A percentile compares a stretch with the other conserved stretches of the same genome.
These are phyloP conservation scores for Ceratosolen solmsi DNA, from an alignment of 1,140 invertebrate genomes.

Conservation along the genomic window DNA sequence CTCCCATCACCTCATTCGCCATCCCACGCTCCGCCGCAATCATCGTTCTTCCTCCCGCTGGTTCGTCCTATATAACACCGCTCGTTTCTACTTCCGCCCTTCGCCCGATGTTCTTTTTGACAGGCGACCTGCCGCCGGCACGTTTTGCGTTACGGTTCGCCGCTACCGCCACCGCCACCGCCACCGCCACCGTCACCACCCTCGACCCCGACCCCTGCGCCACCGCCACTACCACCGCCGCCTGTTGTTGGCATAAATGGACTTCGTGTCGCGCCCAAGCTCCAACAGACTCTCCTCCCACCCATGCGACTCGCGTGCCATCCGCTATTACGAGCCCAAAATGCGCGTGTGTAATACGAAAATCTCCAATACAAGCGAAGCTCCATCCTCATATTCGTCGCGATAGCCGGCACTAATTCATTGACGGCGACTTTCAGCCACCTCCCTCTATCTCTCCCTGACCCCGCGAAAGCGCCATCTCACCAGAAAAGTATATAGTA, in stretches of 20 bases:
- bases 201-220: neutral
- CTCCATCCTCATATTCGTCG: neutral
- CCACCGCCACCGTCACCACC: neutral
- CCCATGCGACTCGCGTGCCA: slow-evolving; percentile 9
- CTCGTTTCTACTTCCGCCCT: slow-evolving; percentile 44
- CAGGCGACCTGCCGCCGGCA: slow-evolving; percentile 40
- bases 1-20: neutral
- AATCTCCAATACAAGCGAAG: too few relatives aligned
- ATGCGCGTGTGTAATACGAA: too few relatives aligned
- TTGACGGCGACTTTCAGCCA: too few relatives aligned
- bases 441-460: too few relatives aligned
- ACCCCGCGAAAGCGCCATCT: too few relatives aligned
- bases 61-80: slow-evolving; percentile 30
- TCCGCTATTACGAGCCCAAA: slow-evolving; percentile 13
- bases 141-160: slow-evolving; percentile 18
- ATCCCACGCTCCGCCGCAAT: too few relatives aligned
- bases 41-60: too few relatives aligned
- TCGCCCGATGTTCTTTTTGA: slow-evolving; percentile 45
- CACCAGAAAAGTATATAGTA: too few relatives aligned
- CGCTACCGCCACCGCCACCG: neutral
- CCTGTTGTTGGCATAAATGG: slow-evolving; percentile 57
- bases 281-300: neutral
- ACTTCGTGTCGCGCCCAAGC: slow-evolving; percentile 41
- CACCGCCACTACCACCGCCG: neutral
- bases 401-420: neutral